Percentiles rank a stretch among this genome's conserved stretches.
These are phyloP conservation scores for Rattus rattus DNA, from an alignment of 2,113 vertebrate species.

Conservation along the genomic window DNA sequence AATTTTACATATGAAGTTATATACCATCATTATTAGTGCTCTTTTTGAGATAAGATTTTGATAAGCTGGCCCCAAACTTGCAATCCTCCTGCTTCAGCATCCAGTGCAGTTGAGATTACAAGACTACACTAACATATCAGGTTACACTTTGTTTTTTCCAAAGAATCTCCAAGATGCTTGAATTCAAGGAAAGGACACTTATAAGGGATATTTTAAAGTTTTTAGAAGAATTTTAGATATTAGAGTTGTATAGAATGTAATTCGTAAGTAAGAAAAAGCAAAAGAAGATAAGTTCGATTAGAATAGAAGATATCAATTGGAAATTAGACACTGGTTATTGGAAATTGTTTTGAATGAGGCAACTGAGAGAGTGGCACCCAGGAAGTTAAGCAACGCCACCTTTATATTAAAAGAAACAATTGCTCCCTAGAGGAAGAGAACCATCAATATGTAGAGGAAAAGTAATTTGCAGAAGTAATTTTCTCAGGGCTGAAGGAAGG, in stretches of 20 bases:
- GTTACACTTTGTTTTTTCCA: background rate
- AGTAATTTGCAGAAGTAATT: background rate
- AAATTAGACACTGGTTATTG: background rate
- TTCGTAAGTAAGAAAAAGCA: background rate
- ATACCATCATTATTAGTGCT: background rate
- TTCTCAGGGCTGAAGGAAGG: background rate
- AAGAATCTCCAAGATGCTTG: slow-evolving; percentile 13
- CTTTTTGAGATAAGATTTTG: background rate
- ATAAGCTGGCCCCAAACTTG: background rate
- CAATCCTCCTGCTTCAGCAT: background rate
- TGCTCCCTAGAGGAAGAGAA: background rate
- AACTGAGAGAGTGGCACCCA: background rate
- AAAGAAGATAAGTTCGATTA: background rate
- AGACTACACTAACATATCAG: no score
- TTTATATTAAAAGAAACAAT: background rate
- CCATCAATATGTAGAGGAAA: background rate
- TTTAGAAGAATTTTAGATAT: background rate
- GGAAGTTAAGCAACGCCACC: background rate
- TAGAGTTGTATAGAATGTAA: background rate
- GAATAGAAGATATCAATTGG: background rate
- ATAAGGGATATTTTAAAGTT: background rate
- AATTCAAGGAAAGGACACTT: background rate
- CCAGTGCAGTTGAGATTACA: background rate
- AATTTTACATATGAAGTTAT: background rate
- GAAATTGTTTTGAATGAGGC: background rate